These are phyloP conservation scores for Chelonus insularis DNA, from an alignment of 1,140 invertebrate species.

Conservation along the genomic window DNA sequence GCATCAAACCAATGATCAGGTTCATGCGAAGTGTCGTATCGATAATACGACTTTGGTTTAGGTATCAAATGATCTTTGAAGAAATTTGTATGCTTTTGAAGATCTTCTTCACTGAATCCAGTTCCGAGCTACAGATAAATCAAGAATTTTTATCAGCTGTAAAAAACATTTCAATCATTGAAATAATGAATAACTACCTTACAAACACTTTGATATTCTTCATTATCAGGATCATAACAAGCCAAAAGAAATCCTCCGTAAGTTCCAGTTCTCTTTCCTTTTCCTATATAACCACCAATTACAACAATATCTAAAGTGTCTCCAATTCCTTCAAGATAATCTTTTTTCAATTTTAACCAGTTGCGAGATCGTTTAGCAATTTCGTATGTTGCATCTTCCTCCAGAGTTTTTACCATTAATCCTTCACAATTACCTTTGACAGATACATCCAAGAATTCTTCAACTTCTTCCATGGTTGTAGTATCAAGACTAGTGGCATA, in stretches of 20 bases:
- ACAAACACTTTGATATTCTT: conserved; percentile 92
- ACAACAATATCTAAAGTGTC: conserved; percentile 95
- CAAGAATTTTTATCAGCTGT: too few relatives aligned
- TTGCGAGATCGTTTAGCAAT: conserved; percentile 96
- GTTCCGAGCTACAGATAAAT: conserved; percentile 81
- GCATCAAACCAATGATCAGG: conserved; percentile 97
- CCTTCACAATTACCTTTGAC: conserved; percentile 94
- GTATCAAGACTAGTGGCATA: conserved; percentile 88
- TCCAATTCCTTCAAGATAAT: conserved; percentile 93
- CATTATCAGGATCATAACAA: conserved; percentile 92
- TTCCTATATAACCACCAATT: conserved; percentile 92
- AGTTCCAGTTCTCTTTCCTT: conserved; percentile 90
- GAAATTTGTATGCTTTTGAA: conserved; percentile 76
- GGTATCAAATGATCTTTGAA: conserved; percentile 78
- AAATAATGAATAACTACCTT: conserved; percentile 67
- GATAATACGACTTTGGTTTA: conserved; percentile 83
- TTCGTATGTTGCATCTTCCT: conserved; percentile 93
- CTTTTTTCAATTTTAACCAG: conserved; percentile 98
- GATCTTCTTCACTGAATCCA: conserved; percentile 92
- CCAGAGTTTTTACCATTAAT: conserved; percentile 97
- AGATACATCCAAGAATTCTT: conserved; percentile 94
- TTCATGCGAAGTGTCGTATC: conserved; percentile 73
- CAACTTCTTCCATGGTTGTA: conserved; percentile 87
- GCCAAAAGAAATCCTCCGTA: conserved; percentile 97
- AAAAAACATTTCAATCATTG: too few relatives aligned